Evolutionary conservation across 1,140 invertebrate genomes (phyloP), one percentile per base, ranked within the genome.

Genomic region (Pseudobourletiella spinata): DNA sequence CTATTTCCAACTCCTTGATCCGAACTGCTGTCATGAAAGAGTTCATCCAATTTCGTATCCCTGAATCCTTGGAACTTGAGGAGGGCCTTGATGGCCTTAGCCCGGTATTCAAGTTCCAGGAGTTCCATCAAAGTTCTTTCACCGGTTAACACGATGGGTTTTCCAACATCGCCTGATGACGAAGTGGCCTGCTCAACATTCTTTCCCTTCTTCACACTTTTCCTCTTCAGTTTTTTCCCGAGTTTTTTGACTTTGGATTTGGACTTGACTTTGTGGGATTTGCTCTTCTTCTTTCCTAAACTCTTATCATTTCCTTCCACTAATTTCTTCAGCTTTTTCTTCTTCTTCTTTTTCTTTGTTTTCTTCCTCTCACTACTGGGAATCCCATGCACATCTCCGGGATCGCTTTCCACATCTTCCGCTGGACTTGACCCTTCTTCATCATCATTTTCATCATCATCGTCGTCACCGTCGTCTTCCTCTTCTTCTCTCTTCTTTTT

Each of bases 101-200:
- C 64, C 22, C 64, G 20, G 26, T 57, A 61, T 56, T 65, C 64
- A 11, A 65, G 42, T 28, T 65, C 59, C 42, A 65, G 43, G 2
- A 65, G 30, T 52, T 65, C 64, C 64, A 65, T 65, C 20, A 62
- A 35, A 51, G 59, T 62, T 60, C 55, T 56, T 59, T 30, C 25
- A 22, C 43, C 57, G 30, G 43, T 6, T 18, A 51, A 18, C 6
- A 20, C 8, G 24, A 22, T 22, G 4, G 43, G 43, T 46, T 8
- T n/a, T 3, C 3, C 18, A 39, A 11, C n/a, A 32, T 11, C 8
- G 14, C 6, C 8, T 52, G 50, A 52, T 8, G 50, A 24, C 4
- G 32, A 3, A 25, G 6, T 15, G 25, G 2, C 26, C 6, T 22
- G 6, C 6, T 42, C 20, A 4, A 3, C 14, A 56, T 56, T 25